Percentiles rank a stretch among this genome's conserved stretches.
These are phyloP conservation scores for Typhlichthys subterraneus DNA, from an alignment of 2,797 vertebrate species.

Conservation along the genomic window DNA sequence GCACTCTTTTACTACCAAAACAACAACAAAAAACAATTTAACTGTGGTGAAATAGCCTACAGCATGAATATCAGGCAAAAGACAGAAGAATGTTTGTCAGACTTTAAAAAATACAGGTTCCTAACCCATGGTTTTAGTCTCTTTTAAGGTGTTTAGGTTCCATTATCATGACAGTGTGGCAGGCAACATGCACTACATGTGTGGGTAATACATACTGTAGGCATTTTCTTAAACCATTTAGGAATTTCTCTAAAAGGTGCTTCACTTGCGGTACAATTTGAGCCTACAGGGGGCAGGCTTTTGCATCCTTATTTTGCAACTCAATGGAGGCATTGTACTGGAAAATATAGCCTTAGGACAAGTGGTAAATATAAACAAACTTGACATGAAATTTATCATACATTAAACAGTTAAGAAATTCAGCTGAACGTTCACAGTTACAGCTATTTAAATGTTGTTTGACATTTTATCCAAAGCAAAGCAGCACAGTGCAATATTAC, in stretches of 20 bases:
- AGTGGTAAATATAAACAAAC: slow-evolving; percentile 28
- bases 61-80: neutral
- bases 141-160: neutral
- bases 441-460: slow-evolving; percentile 25
- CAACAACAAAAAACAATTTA: slow-evolving; percentile 51
- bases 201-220: too few relatives aligned
- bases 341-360: slow-evolving; percentile 22
- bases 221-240: too few relatives aligned
- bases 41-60: slow-evolving; percentile 24
- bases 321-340: slow-evolving; percentile 1
- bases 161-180: too few relatives aligned
- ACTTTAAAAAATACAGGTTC: slow-evolving; percentile 7
- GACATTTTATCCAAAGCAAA: slow-evolving; percentile 15
- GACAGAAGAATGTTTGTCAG: neutral
- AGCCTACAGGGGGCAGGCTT: slow-evolving; percentile 61
- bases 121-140: neutral
- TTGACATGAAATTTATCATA: slow-evolving; percentile 21
- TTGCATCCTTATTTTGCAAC: slow-evolving; percentile 24
- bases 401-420: slow-evolving; percentile 31
- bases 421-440: slow-evolving; percentile 15
- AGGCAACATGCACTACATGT: neutral
- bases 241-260: neutral
- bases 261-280: slow-evolving; percentile 41
- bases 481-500: neutral
- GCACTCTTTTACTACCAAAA: slow-evolving; percentile 33